phyloP scores from a whole-genome alignment of 2,113 vertebrate species.

The Podarcis raffonei region DNA sequence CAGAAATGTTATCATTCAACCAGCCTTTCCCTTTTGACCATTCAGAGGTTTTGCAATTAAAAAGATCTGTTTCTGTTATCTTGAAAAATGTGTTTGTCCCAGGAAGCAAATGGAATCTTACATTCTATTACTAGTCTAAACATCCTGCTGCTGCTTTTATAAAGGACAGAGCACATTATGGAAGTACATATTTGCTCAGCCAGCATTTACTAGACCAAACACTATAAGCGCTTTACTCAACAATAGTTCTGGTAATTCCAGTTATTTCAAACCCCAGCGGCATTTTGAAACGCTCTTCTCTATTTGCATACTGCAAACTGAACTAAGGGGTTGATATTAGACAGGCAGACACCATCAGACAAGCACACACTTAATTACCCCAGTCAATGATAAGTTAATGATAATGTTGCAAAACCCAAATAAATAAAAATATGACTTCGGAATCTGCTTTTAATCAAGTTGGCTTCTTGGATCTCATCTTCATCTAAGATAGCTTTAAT shows the following conservation, averaged over 20 bases:
- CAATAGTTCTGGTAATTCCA: conserved; percentile 50
- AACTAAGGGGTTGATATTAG: conserved; percentile 39
- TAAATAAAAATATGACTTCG: not conserved
- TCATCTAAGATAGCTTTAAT: not conserved
- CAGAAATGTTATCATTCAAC: not conserved
- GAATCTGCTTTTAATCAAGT: not conserved
- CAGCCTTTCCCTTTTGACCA: not conserved
- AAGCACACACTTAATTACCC: conserved; percentile 37
- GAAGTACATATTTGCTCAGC: conserved; percentile 9
- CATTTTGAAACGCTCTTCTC: conserved; percentile 34
- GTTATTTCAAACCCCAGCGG: conserved; percentile 31
- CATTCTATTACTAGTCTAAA: conserved; percentile 36
- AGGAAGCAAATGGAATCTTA: conserved; percentile 41
- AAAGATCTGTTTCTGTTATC: conserved; percentile 25
- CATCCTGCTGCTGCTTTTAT: conserved; percentile 18
- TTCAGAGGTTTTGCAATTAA: conserved; percentile 24
- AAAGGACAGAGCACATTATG: not conserved
- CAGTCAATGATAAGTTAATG: conserved; percentile 27
- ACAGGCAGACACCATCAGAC: conserved; percentile 4
- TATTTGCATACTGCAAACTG: conserved; percentile 48
- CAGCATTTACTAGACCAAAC: conserved; percentile 37
- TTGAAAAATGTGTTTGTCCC: conserved; percentile 4
- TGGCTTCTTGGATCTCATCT: not conserved
- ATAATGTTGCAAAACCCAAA: conserved; percentile 3
- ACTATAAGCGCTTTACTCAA: conserved; percentile 19